Evolutionary conservation across 2,113 vertebrate species (phyloP), one percentile per base, ranked within the genome.

Genomic region (Himantopus leucocephalus): DNA sequence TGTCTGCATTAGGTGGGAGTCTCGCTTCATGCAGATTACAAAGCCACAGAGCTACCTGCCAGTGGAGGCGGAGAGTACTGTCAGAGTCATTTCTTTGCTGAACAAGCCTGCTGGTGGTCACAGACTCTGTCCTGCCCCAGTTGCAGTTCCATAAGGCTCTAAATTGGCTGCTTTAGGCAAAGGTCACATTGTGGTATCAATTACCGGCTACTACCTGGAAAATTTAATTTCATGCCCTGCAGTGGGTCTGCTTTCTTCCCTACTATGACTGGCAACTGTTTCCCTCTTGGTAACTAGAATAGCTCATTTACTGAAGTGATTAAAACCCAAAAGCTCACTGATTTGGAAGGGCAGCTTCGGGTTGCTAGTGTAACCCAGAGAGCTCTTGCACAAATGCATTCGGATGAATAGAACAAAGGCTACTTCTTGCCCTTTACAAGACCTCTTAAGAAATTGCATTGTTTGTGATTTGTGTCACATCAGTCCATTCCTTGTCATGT

Each of bases 121-220:
- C 14, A 39, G 63, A 20, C 35, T 24, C 59, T 75, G 34, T 48
- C 45, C 50, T 59, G 67, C 71, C n/a, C 78, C 30, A 30, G 14
- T 48, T 86, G 74, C 29, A 39, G 43, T 80, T 94, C 53, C 60
- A 55, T 11, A 32, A 5, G 9, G 72, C 74, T 90, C 91, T 88
- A 95, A 98, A 97, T 80, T 86, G 95, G 68, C 92, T 87, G 86
- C 85, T 60, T 30, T 35, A 85, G 92, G 95, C 94, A 97, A 95
- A 97, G 97, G 97, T 98, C 98, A 97, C 79, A 74, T 84, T 79
- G 75, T 34, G 70, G 96, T 97, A 96, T 98, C 97, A 98, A 97
- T 98, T 98, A 98, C 97, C 97, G 93, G 90, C 92, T 96, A 95
- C 96, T 98, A 98, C 97, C 97, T 98, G 96, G 95, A 98, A 98